phyloP scores from a whole-genome alignment of 2,113 vertebrate species.

The Scatophagus argus region DNA sequence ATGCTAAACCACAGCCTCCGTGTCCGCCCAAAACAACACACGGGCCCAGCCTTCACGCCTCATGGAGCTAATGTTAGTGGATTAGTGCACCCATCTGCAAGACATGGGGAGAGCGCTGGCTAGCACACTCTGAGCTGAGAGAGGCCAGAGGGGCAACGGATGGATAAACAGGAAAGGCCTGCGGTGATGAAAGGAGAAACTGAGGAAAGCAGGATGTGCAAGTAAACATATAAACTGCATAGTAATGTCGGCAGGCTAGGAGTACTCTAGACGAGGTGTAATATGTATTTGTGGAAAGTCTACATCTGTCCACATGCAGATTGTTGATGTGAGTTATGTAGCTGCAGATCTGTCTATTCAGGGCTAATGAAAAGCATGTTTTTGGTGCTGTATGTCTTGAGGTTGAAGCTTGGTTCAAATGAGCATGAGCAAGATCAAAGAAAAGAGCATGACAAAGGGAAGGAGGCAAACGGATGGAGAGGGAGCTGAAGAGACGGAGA shows the following conservation, averaged over 20 bases:
- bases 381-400: background rate
- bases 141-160: constrained; percentile 65
- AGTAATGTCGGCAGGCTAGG: background rate
- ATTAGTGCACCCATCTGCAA: constrained; percentile 78
- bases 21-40: constrained; percentile 52
- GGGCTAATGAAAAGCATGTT: background rate
- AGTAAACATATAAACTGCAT: constrained; percentile 46
- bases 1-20: constrained; percentile 35
- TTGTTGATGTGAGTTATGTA: background rate
- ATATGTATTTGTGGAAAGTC: background rate
- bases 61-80: constrained; percentile 69
- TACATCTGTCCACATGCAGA: background rate
- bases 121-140: constrained; percentile 53
- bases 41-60: constrained; percentile 69
- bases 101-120: constrained; percentile 65
- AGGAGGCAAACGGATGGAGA: constrained; percentile 9
- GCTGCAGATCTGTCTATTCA: background rate
- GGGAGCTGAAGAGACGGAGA: constrained; percentile 9
- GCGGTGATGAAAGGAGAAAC: constrained; percentile 42
- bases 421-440: background rate
- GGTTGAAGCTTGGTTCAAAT: background rate
- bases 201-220: constrained; percentile 18
- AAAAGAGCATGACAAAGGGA: constrained; percentile 21
- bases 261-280: background rate
- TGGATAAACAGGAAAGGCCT: constrained; percentile 71